A percentile compares a stretch with the other conserved stretches of the same genome.
Evolutionary conservation across 2,888 invertebrate species (phyloP).

Genomic region (Tryphoninae sp.): DNA sequence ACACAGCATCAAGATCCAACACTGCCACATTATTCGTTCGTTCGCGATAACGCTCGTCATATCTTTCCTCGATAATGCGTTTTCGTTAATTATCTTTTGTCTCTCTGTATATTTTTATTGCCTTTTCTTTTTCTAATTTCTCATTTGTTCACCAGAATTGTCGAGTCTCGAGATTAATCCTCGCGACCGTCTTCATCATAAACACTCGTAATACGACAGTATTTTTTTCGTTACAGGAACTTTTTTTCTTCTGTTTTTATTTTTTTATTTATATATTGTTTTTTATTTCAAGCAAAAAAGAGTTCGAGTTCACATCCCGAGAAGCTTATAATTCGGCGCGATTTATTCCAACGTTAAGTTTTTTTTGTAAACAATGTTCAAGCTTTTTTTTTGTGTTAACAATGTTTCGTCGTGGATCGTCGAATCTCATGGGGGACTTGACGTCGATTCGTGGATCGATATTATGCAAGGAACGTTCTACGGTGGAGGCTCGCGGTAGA

Average conservation of each 20-base stretch:
- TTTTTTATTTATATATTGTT: not conserved
- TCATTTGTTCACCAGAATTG: conserved; percentile 66
- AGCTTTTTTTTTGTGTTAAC: not conserved
- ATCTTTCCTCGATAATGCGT: conserved; percentile 22
- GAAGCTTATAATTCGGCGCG: not conserved
- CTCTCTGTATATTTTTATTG: not conserved
- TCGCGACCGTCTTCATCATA: conserved; percentile 66
- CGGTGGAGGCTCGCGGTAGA: conserved; percentile 75
- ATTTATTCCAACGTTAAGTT: not conserved
- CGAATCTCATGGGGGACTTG: conserved; percentile 20
- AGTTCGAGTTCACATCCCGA: conserved; percentile 19
- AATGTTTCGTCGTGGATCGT: conserved; percentile 12
- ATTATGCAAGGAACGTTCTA: conserved; percentile 68
- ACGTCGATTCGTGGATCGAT: conserved; percentile 52
- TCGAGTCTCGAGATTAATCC: conserved; percentile 53
- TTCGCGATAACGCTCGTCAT: conserved; percentile 33
- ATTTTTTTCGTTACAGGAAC: not conserved
- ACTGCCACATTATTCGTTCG: conserved; percentile 69
- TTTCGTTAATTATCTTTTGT: not conserved
- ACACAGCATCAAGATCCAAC: conserved; percentile 72
- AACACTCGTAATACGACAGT: conserved; percentile 30
- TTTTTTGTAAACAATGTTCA: not conserved
- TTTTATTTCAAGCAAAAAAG: conserved; percentile 7
- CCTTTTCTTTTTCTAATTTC: not conserved
- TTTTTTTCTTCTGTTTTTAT: no score